Evolutionary conservation across 2,797 vertebrate genomes (phyloP), one percentile per base, ranked within the genome.

Genomic region (Epinephelus malabaricus): DNA sequence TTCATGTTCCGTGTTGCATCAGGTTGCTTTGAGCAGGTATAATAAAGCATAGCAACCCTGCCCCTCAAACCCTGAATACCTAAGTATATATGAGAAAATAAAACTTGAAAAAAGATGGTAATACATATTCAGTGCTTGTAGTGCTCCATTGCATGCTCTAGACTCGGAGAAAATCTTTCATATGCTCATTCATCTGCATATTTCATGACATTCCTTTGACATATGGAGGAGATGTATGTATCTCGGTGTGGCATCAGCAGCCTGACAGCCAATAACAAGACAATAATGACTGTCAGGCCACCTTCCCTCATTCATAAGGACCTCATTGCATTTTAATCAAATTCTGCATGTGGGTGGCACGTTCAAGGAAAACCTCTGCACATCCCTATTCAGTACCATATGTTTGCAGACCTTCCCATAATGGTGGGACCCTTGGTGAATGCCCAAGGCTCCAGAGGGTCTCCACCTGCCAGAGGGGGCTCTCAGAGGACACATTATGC

Each of bases 401-500:
- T 94, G 95, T 91, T 90, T 89, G 76, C 76, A 58, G 78, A 82
- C 87, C 79, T 77, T 70, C 85, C 76, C 81, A 73, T 89, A 47
- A 67, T 83, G 8, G 23, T 15, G 85, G 82, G 73, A 76, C 5
- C 68, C 55, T 69, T 11, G 18, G 64, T 76, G 75, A 73, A 70
- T 73, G 68, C 85, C 60, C 46, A 73, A 63, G 76, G 30, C 64
- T 54, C 72, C 46, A 13, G 49, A 83, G 68, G 25, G 49, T 49
- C 86, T 80, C 25, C 86, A 89, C 79, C 89, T 89, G 92, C 89
- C 88, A 79, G 84, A 70, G 85, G 88, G 81, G 62, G 62, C 79
- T 89, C 86, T 91, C 90, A 86, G 81, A 86, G 90, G 91, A 90
- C 76, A 81, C 86, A 92, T 92, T 90, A 92, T 89, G 88, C 84